Evolutionary conservation across 1,140 invertebrate species (phyloP).

Genomic region (Ridgeia piscesae): DNA sequence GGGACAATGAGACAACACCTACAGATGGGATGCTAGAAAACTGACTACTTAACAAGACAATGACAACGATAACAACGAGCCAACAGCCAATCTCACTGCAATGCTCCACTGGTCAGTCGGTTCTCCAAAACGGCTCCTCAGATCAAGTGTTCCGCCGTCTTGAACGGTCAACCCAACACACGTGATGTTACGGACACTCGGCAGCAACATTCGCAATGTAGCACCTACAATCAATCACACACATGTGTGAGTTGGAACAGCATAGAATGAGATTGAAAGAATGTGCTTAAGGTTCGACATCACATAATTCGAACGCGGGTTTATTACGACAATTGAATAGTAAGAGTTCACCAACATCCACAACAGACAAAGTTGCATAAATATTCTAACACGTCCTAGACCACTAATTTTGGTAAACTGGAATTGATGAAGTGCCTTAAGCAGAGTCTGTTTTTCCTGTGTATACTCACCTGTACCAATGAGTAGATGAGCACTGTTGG

Average conservation of each 20-base stretch:
- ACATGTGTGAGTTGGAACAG: no score
- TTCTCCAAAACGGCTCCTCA: slow-evolving; percentile 35
- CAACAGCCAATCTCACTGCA: background rate
- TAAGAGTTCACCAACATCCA: no score
- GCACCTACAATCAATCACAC: slow-evolving; percentile 32
- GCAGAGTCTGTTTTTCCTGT: background rate
- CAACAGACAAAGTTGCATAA: no score
- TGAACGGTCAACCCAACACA: slow-evolving; percentile 40
- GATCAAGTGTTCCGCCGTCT: slow-evolving; percentile 34
- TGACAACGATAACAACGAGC: background rate
- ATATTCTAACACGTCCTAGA: no score
- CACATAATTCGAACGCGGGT: no score
- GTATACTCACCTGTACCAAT: slow-evolving; percentile 38
- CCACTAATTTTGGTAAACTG: no score
- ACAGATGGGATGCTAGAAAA: background rate
- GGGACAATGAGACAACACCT: background rate
- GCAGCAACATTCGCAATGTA: slow-evolving; percentile 32
- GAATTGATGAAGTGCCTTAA: no score
- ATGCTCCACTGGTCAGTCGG: slow-evolving; percentile 26
- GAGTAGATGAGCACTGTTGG: slow-evolving; percentile 37
- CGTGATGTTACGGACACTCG: slow-evolving; percentile 28
- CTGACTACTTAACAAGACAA: background rate
- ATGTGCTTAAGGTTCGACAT: no score
- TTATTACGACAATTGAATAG: no score
- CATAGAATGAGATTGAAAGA: no score